A percentile compares a stretch with the other conserved stretches of the same genome.
Conservation (phyloP, 2,888 invertebrate species). For the Trimorus sp. region DNA sequence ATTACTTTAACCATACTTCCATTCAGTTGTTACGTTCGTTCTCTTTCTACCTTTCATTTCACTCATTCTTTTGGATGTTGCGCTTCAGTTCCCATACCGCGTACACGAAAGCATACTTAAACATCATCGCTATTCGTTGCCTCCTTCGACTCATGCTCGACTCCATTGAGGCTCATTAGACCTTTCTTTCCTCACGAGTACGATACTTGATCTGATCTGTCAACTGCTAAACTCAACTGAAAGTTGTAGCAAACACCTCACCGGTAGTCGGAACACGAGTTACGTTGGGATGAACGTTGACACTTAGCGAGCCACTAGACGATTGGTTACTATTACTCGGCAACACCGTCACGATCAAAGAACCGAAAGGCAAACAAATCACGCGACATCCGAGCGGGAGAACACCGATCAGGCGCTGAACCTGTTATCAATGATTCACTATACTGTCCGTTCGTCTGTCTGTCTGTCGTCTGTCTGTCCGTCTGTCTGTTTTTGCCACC, state of each 20-base stretch:
- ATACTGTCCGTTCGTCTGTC: constrained; percentile 74
- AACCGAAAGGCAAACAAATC: constrained; percentile 23
- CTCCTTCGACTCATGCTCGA: constrained; percentile 45
- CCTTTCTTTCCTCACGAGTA: constrained; percentile 46
- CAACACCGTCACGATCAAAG: constrained; percentile 50
- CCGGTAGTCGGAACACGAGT: constrained; percentile 63
- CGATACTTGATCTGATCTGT: constrained; percentile 64
- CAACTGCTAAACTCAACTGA: constrained; percentile 70
- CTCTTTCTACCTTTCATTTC: constrained; percentile 23
- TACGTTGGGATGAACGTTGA: constrained; percentile 63
- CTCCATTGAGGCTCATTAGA: constrained; percentile 24
- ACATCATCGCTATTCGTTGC: constrained; percentile 48
- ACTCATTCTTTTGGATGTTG: constrained; percentile 41
- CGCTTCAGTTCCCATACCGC: constrained; percentile 37
- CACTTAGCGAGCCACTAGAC: constrained; percentile 58
- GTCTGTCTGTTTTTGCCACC: constrained; percentile 76
- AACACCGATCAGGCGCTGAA: constrained; percentile 42
- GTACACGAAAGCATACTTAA: constrained; percentile 44
- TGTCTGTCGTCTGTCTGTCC: constrained; percentile 76
- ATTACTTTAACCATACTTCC: constrained; percentile 61
- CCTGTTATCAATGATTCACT: constrained; percentile 45
- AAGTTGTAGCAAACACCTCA: constrained; percentile 70
- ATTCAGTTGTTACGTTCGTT: constrained; percentile 54
- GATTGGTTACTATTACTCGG: constrained; percentile 57
- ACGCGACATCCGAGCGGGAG: constrained; percentile 23